These are phyloP conservation scores for Dryas iulia DNA, from an alignment of 1,140 invertebrate genomes.

Conservation along the genomic window DNA sequence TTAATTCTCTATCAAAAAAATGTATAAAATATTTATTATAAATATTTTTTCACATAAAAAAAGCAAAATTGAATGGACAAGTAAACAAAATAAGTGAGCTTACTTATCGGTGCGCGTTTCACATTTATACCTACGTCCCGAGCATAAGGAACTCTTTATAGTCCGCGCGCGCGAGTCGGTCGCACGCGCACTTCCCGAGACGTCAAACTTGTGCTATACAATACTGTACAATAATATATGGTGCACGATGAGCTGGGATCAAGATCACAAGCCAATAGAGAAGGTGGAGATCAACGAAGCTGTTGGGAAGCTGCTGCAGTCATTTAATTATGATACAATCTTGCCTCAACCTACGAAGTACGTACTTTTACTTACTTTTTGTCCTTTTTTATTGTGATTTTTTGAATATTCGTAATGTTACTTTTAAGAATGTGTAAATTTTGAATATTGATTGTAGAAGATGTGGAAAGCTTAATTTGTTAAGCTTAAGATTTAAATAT, in stretches of 20 bases:
- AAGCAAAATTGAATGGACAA: conserved; percentile 17
- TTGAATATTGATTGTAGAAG: no score
- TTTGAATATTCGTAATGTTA: no score
- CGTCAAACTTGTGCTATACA: conserved; percentile 25
- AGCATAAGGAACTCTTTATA: conserved; percentile 76
- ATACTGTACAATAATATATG: conserved; percentile 5
- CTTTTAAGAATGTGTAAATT: not conserved
- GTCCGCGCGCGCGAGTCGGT: conserved; percentile 69
- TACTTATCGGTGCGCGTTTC: conserved; percentile 45
- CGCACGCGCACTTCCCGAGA: conserved; percentile 58
- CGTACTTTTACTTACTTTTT: not conserved
- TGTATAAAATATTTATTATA: no score
- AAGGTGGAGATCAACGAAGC: conserved; percentile 70
- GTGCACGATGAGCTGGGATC: conserved; percentile 64
- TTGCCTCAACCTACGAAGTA: conserved; percentile 51
- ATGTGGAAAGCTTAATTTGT: no score
- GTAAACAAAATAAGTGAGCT: conserved; percentile 38
- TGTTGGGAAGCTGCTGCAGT: conserved; percentile 64
- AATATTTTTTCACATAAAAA: no score
- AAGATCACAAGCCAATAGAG: conserved; percentile 49
- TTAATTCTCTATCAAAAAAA: no score
- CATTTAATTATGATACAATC: conserved; percentile 71
- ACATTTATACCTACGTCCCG: conserved; percentile 63
- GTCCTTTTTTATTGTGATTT: not conserved
- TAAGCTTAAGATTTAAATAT: no score